These are phyloP conservation scores for Scaptomyza flava DNA, from an alignment of 2,888 invertebrate genomes.

Conservation along the genomic window DNA sequence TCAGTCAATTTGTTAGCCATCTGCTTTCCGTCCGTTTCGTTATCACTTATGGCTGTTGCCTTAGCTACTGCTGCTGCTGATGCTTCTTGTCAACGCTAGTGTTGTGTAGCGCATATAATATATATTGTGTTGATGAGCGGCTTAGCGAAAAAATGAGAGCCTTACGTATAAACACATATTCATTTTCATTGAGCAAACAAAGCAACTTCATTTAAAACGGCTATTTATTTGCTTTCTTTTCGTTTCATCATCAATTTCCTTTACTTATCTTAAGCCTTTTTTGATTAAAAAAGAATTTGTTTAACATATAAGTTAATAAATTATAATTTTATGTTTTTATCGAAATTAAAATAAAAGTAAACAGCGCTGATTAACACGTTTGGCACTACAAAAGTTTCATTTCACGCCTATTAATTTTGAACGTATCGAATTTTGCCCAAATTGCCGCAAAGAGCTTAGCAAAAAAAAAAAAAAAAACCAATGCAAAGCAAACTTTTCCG, in stretches of 20 bases:
- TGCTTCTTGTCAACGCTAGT: slow-evolving; percentile 1
- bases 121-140: slow-evolving; percentile 20
- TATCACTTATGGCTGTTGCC: slow-evolving; percentile 28
- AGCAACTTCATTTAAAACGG: slow-evolving; percentile 32
- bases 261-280: too few species aligned
- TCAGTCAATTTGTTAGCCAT: slow-evolving; percentile 47
- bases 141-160: slow-evolving; percentile 41
- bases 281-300: too few species aligned
- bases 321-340: too few species aligned
- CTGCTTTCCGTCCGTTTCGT: slow-evolving; percentile 22
- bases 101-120: slow-evolving; percentile 5
- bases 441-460: slow-evolving; percentile 13
- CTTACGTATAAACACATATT: slow-evolving; percentile 47
- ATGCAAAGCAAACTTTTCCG: not conserved
- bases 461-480: not conserved
- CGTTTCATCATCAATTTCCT: slow-evolving; percentile 2
- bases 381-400: not conserved
- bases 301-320: too few species aligned
- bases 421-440: slow-evolving; percentile 5
- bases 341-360: too few species aligned
- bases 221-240: slow-evolving; percentile 5
- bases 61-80: too few species aligned
- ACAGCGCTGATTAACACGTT: too few species aligned
- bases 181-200: slow-evolving; percentile 57
- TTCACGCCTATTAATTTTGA: not conserved